Base-by-base conservation (phyloP, 2,888 invertebrate species). In the Drosophila paranaensis region DNA sequence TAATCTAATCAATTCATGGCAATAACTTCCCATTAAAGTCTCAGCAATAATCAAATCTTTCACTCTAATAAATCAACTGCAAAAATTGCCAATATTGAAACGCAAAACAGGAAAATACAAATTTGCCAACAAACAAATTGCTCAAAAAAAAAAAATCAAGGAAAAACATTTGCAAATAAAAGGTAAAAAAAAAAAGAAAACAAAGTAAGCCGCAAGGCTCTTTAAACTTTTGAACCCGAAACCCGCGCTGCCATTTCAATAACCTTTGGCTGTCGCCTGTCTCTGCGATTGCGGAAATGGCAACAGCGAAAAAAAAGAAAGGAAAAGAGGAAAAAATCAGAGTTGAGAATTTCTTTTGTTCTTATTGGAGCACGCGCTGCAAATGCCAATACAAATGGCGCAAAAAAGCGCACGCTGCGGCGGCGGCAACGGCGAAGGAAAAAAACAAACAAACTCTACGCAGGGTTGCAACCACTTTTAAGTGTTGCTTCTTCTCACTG, bases 321-420 rank as follows among this genome's bases (percentile, higher is more conserved):
- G 43, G 50, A 40, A 33, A 46, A 37, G 25, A 30, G 27, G 25
- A 55, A 68, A 58, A 51, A 46, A 46, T 35, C 39, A 27, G 51
- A 61, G 77, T 51, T 58, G 82, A 53, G 74, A 82, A 71, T 87
- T 73, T 51, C 86, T 90, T 90, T 90, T 87, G 90, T 87, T 87
- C 90, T 88, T 90, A 87, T 87, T 87, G 86, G 86, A 87, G 86
- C 90, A 88, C 90, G 83, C 82, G 71, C 89, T 74, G 67, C 74
- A 88, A 87, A 89, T 90, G 84, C 90, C 89, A 87, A 90, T 89
- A 89, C 86, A 89, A 89, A 85, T 89, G 90, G 90, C 86, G 90
- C 73, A 85, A 88, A 89, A 88, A 89, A 81, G 77, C 69, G 80
- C 85, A 69, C 71, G 71, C 65, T 56, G 55, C 55, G 65, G 48